These are phyloP conservation scores for Parthenolecanium corni DNA, from an alignment of 2,888 invertebrate genomes.

Conservation along the genomic window DNA sequence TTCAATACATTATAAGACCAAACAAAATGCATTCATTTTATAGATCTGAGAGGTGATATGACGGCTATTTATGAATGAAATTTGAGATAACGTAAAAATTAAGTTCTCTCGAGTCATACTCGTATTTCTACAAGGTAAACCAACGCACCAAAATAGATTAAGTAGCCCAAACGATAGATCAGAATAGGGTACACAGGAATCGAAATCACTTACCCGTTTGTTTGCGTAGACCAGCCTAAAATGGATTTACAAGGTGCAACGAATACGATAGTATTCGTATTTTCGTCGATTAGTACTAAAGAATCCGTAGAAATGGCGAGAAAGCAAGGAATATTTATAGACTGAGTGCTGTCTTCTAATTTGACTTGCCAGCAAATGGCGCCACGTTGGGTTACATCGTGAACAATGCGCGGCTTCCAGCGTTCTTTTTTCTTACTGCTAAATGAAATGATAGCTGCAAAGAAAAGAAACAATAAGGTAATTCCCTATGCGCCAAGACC, in stretches of 20 bases:
- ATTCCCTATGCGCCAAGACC: background rate
- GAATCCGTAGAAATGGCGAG: conserved; percentile 80
- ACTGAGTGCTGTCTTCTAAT: conserved; percentile 57
- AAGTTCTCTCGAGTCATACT: no score
- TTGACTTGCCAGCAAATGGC: conserved; percentile 75
- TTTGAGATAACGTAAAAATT: background rate
- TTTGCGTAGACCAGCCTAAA: conserved; percentile 56
- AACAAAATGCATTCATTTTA: no score
- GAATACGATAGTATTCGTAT: conserved; percentile 68
- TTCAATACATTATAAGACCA: no score
- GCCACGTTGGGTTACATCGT: conserved; percentile 60
- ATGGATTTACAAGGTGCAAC: conserved; percentile 73
- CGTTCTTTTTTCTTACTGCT: conserved; percentile 68
- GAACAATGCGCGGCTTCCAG: conserved; percentile 56
- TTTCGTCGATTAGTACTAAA: conserved; percentile 74
- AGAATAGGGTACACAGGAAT: background rate
- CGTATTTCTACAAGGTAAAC: no score
- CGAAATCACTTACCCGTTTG: conserved; percentile 42
- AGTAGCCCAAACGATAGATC: no score
- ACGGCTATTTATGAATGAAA: no score
- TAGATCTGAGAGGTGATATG: no score
- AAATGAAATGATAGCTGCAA: conserved; percentile 59
- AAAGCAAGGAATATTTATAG: conserved; percentile 56
- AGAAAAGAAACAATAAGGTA: conserved; percentile 30
- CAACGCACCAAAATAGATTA: no score